These are phyloP conservation scores for Torymus tubicola DNA, from an alignment of 2,888 invertebrate genomes.

Conservation along the genomic window DNA sequence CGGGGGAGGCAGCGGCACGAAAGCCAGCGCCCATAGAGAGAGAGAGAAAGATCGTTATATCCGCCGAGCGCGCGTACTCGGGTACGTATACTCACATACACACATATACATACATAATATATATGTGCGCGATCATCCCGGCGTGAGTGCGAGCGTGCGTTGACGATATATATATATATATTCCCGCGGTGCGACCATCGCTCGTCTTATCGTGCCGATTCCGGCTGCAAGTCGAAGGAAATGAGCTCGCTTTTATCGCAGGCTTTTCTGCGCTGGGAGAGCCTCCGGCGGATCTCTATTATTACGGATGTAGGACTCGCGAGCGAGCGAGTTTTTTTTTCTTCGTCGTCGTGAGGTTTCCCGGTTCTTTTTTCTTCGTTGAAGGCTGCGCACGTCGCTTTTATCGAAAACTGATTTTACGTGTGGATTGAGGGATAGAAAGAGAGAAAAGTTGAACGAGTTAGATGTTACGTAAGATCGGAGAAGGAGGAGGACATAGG, in stretches of 20 bases:
- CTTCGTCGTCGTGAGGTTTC: too few species aligned
- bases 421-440: too few species aligned
- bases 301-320: too few species aligned
- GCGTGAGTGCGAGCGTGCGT: conserved; percentile 43
- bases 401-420: too few species aligned
- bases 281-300: too few species aligned
- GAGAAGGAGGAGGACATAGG: not conserved
- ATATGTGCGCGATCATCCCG: conserved; percentile 64
- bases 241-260: not conserved
- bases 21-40: conserved; percentile 68
- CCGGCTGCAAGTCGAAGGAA: not conserved
- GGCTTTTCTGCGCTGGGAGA: not conserved
- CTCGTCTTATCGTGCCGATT: conserved; percentile 8
- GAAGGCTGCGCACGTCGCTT: too few species aligned
- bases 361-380: too few species aligned
- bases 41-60: conserved; percentile 67
- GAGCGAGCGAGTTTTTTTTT: too few species aligned
- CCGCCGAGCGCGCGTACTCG: conserved; percentile 61
- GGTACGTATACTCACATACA: too few species aligned
- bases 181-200: conserved; percentile 64
- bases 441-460: too few species aligned
- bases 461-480: not conserved
- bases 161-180: conserved; percentile 55
- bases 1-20: conserved; percentile 61
- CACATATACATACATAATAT: too few species aligned